phyloP scores from a whole-genome alignment of 2,113 vertebrate species.

The Zonotrichia leucophrys region DNA sequence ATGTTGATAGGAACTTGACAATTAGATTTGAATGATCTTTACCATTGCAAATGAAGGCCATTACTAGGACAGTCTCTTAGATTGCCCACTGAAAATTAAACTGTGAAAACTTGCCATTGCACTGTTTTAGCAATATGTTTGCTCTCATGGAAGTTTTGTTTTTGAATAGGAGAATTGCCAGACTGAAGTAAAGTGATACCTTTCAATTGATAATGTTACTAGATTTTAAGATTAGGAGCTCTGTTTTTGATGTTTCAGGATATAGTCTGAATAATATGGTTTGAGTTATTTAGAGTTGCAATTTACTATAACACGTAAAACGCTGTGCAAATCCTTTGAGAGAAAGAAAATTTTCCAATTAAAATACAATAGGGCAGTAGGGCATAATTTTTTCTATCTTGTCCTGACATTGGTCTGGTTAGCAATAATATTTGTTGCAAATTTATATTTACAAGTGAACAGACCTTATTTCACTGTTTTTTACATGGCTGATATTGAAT shows the following conservation, averaged over 20 bases:
- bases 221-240: not conserved
- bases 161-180: not conserved
- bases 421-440: not conserved
- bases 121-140: not conserved
- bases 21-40: not conserved
- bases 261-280: not conserved
- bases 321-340: not conserved
- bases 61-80: not conserved
- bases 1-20: not conserved
- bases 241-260: not conserved
- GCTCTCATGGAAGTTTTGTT: not conserved
- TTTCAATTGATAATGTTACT: not conserved
- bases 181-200: not conserved
- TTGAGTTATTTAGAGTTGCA: not conserved
- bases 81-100: slow-evolving; percentile 16
- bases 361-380: not conserved
- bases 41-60: not conserved
- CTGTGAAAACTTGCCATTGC: not conserved
- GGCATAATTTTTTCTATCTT: not conserved
- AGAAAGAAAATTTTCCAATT: not conserved
- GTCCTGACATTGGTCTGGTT: not conserved
- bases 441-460: not conserved
- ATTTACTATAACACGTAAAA: not conserved
- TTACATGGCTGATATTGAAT: not conserved
- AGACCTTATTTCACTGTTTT: not conserved